Evolutionary conservation across 2,113 vertebrate genomes (phyloP), one percentile per base, ranked within the genome.

Genomic region (Phyllostomus discolor): DNA sequence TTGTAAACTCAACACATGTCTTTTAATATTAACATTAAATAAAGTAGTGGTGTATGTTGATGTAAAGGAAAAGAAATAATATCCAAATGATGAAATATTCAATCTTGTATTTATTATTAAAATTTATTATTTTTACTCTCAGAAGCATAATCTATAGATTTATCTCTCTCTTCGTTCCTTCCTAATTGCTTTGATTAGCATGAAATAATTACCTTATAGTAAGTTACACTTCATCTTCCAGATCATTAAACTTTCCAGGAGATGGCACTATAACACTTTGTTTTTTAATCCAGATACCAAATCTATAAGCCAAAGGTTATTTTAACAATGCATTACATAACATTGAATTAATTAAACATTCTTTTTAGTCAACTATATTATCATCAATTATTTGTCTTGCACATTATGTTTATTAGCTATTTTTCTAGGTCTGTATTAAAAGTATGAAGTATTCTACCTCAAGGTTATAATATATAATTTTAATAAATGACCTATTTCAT

Each of bases 231-330:
- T 88, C 9, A 22, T 75, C 16, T 78, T 80, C 38, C 8, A 6
- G 52, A 57, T 69, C 75, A 52, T 78, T 64, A n/a, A 31, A 62
- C 7, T 90, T 73, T 96, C 93, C 94, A 97, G 89, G 72, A 98
- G 96, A 93, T 97, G 97, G 96, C 97, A 96, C 83, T 96, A 50
- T 64, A 88, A 66, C 54, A 59, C 89, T 91, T 97, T 81, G 35
- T 52, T 88, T 96, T 81, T 52, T 79, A 66, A 69, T 62, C 22
- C 28, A 82, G 20, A 80, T 54, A 59, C 35, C 50, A 90, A 93
- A 97, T 91, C 38, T 94, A 7, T 95, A 95, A 96, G 88, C 81
- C 86, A 96, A 93, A 94, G 59, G 5, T 88, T 90, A 91, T 88
- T 82, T 82, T 59, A 72, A 2, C 4, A 82, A 38, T 91, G 11